Evolutionary conservation across 2,797 vertebrate genomes (phyloP).

Genomic region (Poeciliopsis infans): DNA sequence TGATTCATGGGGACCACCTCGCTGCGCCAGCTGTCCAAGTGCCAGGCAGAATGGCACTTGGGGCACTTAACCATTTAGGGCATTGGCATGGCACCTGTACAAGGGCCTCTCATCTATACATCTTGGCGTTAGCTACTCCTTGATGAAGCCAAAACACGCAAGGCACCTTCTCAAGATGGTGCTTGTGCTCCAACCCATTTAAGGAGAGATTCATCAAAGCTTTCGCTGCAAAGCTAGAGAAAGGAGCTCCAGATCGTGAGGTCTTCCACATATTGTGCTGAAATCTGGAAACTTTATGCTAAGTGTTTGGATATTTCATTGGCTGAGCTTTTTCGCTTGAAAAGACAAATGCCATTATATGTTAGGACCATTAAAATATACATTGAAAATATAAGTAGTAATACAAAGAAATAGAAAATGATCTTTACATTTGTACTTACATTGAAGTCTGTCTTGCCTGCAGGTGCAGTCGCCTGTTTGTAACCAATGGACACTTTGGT

Average conservation of each 20-base stretch:
- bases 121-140: conserved; percentile 58
- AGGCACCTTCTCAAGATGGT: conserved; percentile 44
- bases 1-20: conserved; percentile 68
- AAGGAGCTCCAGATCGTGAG: background rate
- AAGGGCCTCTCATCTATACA: conserved; percentile 68
- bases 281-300: background rate
- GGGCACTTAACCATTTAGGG: conserved; percentile 82
- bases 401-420: background rate
- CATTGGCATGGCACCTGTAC: conserved; percentile 71
- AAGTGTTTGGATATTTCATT: background rate
- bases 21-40: conserved; percentile 75
- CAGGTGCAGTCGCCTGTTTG: background rate
- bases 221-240: conserved; percentile 27
- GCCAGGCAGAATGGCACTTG: conserved; percentile 78
- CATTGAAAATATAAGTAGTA: background rate
- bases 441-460: background rate
- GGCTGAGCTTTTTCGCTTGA: background rate
- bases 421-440: background rate
- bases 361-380: background rate
- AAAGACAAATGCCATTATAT: background rate
- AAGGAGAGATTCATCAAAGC: conserved; percentile 56
- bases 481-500: background rate
- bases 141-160: conserved; percentile 66
- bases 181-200: conserved; percentile 59
- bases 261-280: background rate